These are phyloP conservation scores for Matsumurasca onukii DNA, from an alignment of 1,140 invertebrate species.

Conservation along the genomic window DNA sequence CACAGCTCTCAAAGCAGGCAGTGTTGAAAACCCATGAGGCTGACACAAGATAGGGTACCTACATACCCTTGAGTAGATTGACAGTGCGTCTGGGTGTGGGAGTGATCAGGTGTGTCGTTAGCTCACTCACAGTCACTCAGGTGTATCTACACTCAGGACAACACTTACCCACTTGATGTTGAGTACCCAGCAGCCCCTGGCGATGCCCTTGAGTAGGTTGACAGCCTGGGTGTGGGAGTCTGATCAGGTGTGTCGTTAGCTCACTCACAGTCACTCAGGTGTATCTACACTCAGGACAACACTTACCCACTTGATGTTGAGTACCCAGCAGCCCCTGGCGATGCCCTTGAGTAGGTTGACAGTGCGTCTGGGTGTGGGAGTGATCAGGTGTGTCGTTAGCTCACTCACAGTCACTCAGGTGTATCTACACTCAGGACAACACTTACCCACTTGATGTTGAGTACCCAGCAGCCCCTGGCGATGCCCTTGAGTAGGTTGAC, in stretches of 20 bases:
- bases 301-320: conserved; percentile 55
- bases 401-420: neutral
- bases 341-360: too few relatives aligned
- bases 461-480: conserved; percentile 56
- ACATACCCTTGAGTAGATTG: too few relatives aligned
- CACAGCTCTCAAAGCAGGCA: neutral
- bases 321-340: conserved; percentile 56
- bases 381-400: neutral
- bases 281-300: neutral
- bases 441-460: conserved; percentile 55
- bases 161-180: conserved; percentile 53
- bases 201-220: conserved; percentile 55
- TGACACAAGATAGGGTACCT: too few relatives aligned
- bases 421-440: neutral
- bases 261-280: conserved; percentile 42
- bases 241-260: conserved; percentile 56
- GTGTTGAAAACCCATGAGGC: too few relatives aligned
- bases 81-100: too few relatives aligned
- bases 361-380: too few relatives aligned
- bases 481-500: conserved; percentile 57
- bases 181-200: conserved; percentile 57
- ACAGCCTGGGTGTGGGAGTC: conserved; percentile 50
- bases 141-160: neutral
- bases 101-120: neutral
- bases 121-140: neutral